These are phyloP conservation scores for Aspidiotus destructor DNA, from an alignment of 2,888 invertebrate species.

Conservation along the genomic window DNA sequence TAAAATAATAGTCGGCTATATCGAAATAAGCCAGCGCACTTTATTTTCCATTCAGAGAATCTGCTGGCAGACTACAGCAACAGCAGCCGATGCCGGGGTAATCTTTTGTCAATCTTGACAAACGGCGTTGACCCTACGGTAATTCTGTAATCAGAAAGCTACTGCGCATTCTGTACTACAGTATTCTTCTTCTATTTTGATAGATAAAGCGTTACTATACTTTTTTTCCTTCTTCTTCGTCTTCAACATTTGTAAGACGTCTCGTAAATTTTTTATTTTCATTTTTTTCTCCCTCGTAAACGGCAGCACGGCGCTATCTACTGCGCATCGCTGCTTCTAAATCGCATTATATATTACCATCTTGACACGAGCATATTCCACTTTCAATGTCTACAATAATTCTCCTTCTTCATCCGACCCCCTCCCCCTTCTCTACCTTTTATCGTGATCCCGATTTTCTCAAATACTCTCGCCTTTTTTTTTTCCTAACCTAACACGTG, in stretches of 20 bases:
- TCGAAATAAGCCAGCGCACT: conserved; percentile 2
- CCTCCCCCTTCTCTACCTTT: background rate
- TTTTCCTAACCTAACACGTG: no score
- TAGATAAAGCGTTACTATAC: conserved; percentile 4
- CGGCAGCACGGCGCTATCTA: conserved; percentile 12
- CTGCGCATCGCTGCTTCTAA: conserved; percentile 19
- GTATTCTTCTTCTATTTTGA: background rate
- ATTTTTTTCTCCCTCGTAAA: conserved; percentile 19
- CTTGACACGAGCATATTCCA: conserved; percentile 2
- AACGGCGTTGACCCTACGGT: conserved; percentile 21
- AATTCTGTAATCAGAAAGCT: conserved; percentile 4
- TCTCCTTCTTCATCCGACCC: background rate
- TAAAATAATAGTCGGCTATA: background rate
- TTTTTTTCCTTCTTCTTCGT: background rate
- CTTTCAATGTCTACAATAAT: conserved; percentile 1
- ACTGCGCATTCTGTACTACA: no score
- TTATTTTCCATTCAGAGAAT: background rate
- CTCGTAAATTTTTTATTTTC: conserved; percentile 25
- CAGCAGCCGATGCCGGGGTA: background rate
- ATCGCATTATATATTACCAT: conserved; percentile 12
- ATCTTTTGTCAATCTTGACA: conserved; percentile 29
- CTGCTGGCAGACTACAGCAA: no score
- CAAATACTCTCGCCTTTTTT: background rate
- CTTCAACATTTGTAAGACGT: conserved; percentile 19
- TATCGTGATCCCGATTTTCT: conserved; percentile 1